phyloP scores from a whole-genome alignment of 2,113 vertebrate species.

The Illadopsis cleaveri region DNA sequence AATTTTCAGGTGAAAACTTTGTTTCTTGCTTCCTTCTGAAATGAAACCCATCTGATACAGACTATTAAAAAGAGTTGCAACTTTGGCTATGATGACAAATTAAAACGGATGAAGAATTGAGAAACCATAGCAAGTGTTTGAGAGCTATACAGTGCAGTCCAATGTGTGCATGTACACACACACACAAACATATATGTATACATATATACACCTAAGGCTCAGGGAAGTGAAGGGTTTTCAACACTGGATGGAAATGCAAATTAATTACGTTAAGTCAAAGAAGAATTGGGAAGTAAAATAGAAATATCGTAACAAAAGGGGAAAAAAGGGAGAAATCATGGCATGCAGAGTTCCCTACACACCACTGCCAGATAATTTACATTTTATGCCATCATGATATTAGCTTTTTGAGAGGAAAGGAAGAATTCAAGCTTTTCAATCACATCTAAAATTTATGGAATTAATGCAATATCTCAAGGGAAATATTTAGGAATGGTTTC shows the following conservation, averaged over 20 bases:
- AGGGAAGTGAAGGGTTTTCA: not conserved
- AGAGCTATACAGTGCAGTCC: not conserved
- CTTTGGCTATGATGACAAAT: not conserved
- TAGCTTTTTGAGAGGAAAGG: slow-evolving; percentile 19
- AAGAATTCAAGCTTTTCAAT: slow-evolving; percentile 9
- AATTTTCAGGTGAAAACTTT: not conserved
- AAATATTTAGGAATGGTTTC: slow-evolving; percentile 13
- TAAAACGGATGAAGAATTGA: not conserved
- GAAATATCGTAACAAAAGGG: not conserved
- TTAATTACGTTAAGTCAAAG: not conserved
- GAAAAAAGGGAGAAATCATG: not conserved
- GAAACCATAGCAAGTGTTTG: not conserved
- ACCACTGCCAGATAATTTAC: not conserved
- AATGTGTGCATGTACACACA: rapidly evolving
- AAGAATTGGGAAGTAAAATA: not conserved
- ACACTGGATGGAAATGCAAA: not conserved
- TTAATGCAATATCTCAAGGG: not conserved
- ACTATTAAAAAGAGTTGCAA: not conserved
- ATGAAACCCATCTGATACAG: not conserved
- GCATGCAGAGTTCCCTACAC: not conserved
- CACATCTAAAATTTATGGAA: not conserved
- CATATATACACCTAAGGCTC: not conserved
- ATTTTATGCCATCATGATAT: not conserved
- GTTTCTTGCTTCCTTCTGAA: not conserved
- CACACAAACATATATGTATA: not conserved